Conservation (phyloP, 2,113 vertebrate species). For the Ochotona princeps region DNA sequence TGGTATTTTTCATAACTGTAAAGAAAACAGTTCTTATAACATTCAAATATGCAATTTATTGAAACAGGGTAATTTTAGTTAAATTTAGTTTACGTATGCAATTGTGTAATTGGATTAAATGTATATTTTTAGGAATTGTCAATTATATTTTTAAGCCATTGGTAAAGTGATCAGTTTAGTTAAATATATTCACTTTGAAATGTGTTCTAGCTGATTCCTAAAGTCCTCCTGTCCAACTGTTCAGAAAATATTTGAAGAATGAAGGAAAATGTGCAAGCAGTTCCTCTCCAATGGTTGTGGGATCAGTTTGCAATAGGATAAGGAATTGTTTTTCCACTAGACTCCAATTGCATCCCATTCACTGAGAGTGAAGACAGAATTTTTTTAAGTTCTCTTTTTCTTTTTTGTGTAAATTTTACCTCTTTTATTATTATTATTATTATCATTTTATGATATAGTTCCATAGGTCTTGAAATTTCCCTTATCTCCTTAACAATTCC, state of each 20-base stretch:
- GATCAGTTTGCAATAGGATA: background rate
- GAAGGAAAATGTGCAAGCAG: background rate
- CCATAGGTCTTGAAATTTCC: too few relatives aligned
- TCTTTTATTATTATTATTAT: too few relatives aligned
- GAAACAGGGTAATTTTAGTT: background rate
- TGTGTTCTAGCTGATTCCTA: background rate
- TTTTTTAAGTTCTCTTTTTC: too few relatives aligned
- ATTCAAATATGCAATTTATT: background rate
- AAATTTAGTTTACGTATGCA: background rate
- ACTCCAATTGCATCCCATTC: too few relatives aligned
- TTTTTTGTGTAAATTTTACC: too few relatives aligned
- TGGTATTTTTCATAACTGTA: background rate
- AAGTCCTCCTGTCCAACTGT: background rate
- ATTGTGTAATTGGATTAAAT: background rate
- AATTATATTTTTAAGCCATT: background rate
- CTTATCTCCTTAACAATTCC: too few relatives aligned
- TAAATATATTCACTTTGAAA: background rate
- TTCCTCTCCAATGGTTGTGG: background rate
- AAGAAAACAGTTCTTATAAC: background rate
- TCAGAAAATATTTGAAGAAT: slow-evolving; percentile 15
- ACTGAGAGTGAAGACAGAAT: too few relatives aligned
- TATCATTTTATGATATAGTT: too few relatives aligned
- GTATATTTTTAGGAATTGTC: background rate
- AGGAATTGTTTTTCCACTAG: too few relatives aligned
- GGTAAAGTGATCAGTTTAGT: background rate